Conservation (phyloP, 2,888 invertebrate species). For the Sepioteuthis lessoniana region DNA sequence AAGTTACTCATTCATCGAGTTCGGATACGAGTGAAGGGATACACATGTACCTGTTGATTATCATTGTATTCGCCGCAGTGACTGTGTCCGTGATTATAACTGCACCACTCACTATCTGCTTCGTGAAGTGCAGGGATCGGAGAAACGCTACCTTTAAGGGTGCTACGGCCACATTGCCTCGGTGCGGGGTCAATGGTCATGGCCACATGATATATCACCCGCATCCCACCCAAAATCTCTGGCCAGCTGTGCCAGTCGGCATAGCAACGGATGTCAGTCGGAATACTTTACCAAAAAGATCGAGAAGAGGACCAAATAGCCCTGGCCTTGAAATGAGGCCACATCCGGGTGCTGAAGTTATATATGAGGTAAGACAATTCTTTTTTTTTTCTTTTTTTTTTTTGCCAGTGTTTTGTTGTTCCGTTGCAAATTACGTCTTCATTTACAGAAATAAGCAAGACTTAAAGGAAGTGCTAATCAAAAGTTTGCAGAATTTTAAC, state of each 20-base stretch:
- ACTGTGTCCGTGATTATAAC: neutral
- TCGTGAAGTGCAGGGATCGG: neutral
- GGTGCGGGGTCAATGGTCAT: neutral
- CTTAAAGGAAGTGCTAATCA: no score
- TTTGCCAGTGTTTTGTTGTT: neutral
- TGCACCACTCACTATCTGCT: neutral
- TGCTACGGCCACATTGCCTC: neutral
- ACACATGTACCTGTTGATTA: neutral
- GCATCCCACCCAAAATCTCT: neutral
- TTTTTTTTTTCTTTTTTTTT: neutral
- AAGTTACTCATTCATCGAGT: neutral
- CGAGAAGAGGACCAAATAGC: constrained; percentile 10
- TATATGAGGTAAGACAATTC: neutral
- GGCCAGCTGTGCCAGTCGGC: neutral
- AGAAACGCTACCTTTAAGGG: neutral
- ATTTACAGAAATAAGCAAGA: neutral
- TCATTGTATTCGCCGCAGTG: neutral
- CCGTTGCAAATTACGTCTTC: neutral
- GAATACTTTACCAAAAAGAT: neutral
- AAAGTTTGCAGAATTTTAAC: no score
- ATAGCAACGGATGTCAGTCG: neutral
- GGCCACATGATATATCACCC: neutral
- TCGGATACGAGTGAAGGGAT: neutral
- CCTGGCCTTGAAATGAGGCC: constrained; percentile 14
- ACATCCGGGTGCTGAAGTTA: neutral